Base-by-base conservation (phyloP, 2,888 invertebrate species). In the Sturmia bella region DNA sequence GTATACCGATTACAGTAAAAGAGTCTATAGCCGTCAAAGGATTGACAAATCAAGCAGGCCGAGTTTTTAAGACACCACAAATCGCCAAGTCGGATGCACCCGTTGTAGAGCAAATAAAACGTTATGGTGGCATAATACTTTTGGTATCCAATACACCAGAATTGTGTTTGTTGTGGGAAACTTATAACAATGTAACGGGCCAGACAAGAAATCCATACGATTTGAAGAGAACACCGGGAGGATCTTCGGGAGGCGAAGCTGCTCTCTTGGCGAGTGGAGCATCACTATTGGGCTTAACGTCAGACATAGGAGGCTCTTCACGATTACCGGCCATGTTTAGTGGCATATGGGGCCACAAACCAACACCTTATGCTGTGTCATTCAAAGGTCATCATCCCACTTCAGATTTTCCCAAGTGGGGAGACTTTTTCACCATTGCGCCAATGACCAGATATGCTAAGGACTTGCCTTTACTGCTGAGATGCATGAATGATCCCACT, bases 271-370 rank as follows among this genome's bases (percentile, higher is more conserved):
- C 95, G 0, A 93, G 96, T 37, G 97, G 94, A 19, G 97, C 95
- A 9, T 96, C 97, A 0, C 90, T 97, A 4, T 92, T 97, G 37
- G 96, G 97, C 9, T 92, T 98, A 13, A 96, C 96, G 0, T 97
- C 97, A 0, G 98, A 98, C 88, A 95, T 98, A 66, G 97, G 96
- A 0, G 98, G 98, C 0, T 97, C 97, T 3, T 94, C 97, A 13
- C 93, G 98, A 61, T 92, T 98, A 87, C 98, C 98, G 0, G 94
- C 97, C 1, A 95, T 96, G 93, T 98, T 96, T 90, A 97, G 96
- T 87, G 98, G 98, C 21, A 93, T 98, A 72, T 98, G 95, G 91
- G 98, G 98, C n/a, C 97, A 98, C 89, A 98, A 97, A 88, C 96
- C 97, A 0, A 94, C 96, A 52, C 94, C 95, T 1, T 93, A 93